Evolutionary conservation across 2,888 invertebrate species (phyloP).

Genomic region (Drosophila maculinotata): DNA sequence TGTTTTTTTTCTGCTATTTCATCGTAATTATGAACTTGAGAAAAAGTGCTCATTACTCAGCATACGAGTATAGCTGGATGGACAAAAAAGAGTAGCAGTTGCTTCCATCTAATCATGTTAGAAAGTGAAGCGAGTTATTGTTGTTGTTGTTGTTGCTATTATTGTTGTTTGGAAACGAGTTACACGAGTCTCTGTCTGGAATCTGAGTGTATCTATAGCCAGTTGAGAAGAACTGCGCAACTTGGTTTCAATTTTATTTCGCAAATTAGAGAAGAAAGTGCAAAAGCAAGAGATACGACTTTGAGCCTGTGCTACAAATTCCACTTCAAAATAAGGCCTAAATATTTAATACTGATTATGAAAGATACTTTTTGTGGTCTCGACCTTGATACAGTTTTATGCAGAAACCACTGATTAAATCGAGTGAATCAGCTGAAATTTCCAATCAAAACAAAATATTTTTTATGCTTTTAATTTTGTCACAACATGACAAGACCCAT

Average conservation of each 20-base stretch:
- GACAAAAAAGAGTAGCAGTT: slow-evolving; percentile 32
- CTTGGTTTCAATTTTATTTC: slow-evolving; percentile 16
- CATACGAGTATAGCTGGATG: slow-evolving; percentile 9
- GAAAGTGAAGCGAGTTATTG: slow-evolving; percentile 64
- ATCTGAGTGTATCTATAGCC: slow-evolving; percentile 12
- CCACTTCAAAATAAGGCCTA: not conserved
- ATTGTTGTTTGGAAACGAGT: slow-evolving; percentile 49
- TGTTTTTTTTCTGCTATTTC: slow-evolving; percentile 65
- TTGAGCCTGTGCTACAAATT: not conserved
- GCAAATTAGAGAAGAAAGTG: slow-evolving; percentile 30
- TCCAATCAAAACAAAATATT: not conserved
- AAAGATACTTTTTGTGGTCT: not conserved
- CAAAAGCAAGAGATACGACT: slow-evolving; percentile 12
- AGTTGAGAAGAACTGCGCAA: slow-evolving; percentile 21
- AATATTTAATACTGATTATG: not conserved
- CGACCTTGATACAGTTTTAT: slow-evolving; percentile 2
- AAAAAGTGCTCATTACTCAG: slow-evolving; percentile 69
- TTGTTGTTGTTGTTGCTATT: slow-evolving; percentile 7
- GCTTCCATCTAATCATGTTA: slow-evolving; percentile 60
- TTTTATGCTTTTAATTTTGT: not conserved
- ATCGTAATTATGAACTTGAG: slow-evolving; percentile 77
- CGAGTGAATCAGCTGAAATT: slow-evolving; percentile 1
- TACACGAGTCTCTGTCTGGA: slow-evolving; percentile 36
- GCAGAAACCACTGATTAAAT: slow-evolving; percentile 2
- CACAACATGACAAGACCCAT: not conserved